A percentile compares a stretch with the other conserved stretches of the same genome.
phyloP scores from a whole-genome alignment of 2,113 vertebrate genomes.

The Pan troglodytes region NHGRI_mPanTro3-v2.1_pri NC_072408.2:42331501-42332000 shows the following conservation, averaged over 20 bases:
- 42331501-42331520: not conserved
- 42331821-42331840: conserved; percentile 73
- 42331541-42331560: not conserved
- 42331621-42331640: not conserved
- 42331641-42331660: not conserved
- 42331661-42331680: conserved; percentile 41
- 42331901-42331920: not conserved
- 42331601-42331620: conserved; percentile 26
- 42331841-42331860: conserved; percentile 68
- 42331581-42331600: conserved; percentile 21
- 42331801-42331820: conserved; percentile 45
- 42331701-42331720: conserved; percentile 9
- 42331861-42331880: conserved; percentile 46
- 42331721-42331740: conserved; percentile 43
- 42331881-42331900: conserved; percentile 46
- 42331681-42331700: not conserved
- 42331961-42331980: not conserved
- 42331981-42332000: not conserved
- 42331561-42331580: not conserved
- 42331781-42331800: conserved; percentile 76
- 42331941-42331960: not conserved
- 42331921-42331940: not conserved
- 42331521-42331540: not conserved
- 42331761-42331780: conserved; percentile 47
- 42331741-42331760: conserved; percentile 34